A percentile compares a stretch with the other conserved stretches of the same genome.
These are phyloP conservation scores for Urocynchramus pylzowi DNA, from an alignment of 2,113 vertebrate species.

Conservation along the genomic window DNA sequence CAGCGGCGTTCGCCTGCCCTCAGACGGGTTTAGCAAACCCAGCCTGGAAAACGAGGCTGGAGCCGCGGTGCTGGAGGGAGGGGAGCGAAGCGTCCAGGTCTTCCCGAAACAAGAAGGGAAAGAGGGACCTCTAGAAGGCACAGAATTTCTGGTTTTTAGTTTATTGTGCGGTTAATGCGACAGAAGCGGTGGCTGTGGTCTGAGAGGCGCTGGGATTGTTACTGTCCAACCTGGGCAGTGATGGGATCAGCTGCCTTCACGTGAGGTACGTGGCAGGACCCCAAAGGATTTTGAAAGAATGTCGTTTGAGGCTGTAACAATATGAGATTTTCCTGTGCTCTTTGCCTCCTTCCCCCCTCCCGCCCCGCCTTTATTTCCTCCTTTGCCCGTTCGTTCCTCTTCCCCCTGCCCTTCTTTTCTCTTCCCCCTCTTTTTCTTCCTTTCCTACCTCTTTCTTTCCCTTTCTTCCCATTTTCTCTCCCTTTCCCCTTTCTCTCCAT, in stretches of 20 bases:
- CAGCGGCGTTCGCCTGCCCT: not conserved
- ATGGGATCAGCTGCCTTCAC: not conserved
- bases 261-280: not conserved
- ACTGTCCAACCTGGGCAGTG: not conserved
- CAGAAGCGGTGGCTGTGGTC: not conserved
- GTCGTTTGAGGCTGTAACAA: not conserved
- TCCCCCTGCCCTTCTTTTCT: rapidly evolving
- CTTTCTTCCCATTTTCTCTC: rapidly evolving
- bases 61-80: not conserved
- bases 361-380: not conserved
- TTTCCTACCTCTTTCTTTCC: rapidly evolving
- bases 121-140: not conserved
- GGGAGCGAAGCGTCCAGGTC: not conserved
- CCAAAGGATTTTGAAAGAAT: not conserved
- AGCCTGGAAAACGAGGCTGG: rapidly evolving
- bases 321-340: not conserved
- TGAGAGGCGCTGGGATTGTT: not conserved
- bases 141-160: rapidly evolving
- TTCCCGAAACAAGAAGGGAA: not conserved
- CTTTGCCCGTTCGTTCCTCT: not conserved
- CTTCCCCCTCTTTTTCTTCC: rapidly evolving
- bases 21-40: not conserved
- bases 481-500: rapidly evolving
- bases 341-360: rapidly evolving
- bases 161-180: not conserved